Evolutionary conservation across 2,888 invertebrate genomes (phyloP), one percentile per base, ranked within the genome.

Genomic region (Protophormia terraenovae): DNA sequence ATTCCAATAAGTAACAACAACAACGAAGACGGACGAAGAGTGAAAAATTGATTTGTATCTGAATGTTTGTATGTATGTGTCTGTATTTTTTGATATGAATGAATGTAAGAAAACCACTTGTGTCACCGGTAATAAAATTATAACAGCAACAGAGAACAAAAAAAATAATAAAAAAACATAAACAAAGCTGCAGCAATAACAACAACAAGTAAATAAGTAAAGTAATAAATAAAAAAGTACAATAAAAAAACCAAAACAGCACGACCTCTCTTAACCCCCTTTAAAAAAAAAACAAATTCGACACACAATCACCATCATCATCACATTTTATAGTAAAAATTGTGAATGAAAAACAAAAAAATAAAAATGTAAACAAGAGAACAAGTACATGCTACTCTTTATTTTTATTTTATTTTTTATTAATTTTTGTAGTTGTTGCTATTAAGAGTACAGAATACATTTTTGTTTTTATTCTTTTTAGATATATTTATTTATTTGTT

Each of bases 231-330:
- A 77, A 79, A n/a, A 66, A 47, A 66, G 22, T 29, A 24, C 86
- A 83, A 86, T 80, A 81, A 86, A 76, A 60, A 79, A 41, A 47
- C 27, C 71, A 67, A 72, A 77, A 71, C 71, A 83, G 73, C 79
- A 80, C 80, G 86, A 87, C 86, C 86, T 87, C 84, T 83, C 83
- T 86, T 86, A 87, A 87, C 87, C 87, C 78, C 78, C 86, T 83
- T 80, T 67, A 7, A 58, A 82, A 64, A 71, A 82, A 45, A 5
- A 19, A 22, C 14, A 45, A 60, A 58, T 67, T 71, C 47, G 50
- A 60, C n/a, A 67, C 41, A 80, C 58, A 29, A 69, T 53, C 47
- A 47, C 19, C 66, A 73, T 64, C 69, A 80, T 69, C 58, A 58
- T 62, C 41, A 27, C 38, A 78, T 82, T 76, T 75, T 72, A 58